phyloP scores from a whole-genome alignment of 1,140 invertebrate species.

The Drosophila rhopaloa region DNA sequence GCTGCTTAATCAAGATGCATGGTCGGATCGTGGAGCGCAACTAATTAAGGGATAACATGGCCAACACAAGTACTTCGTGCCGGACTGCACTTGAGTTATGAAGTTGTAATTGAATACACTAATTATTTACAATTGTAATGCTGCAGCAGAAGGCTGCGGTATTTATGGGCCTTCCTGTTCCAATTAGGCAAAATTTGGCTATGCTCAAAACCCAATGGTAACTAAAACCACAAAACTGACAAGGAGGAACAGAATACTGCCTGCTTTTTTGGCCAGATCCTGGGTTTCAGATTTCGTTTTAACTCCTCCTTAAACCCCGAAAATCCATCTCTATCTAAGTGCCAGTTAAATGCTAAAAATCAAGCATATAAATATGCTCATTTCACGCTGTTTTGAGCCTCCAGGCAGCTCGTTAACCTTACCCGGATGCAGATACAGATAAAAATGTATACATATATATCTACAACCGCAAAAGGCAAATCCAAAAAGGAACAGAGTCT shows the following conservation, averaged over 20 bases:
- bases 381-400: constrained; percentile 59
- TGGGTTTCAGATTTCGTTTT: background rate
- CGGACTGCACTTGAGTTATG: constrained; percentile 51
- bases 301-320: background rate
- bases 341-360: constrained; percentile 57
- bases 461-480: constrained; percentile 31
- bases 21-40: constrained; percentile 14
- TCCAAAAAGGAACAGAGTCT: constrained; percentile 13
- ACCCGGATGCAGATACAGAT: background rate
- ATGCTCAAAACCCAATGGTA: background rate
- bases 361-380: constrained; percentile 58
- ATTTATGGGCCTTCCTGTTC: constrained; percentile 46
- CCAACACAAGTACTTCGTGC: constrained; percentile 11
- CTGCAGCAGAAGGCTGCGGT: constrained; percentile 19
- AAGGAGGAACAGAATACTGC: background rate
- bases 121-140: constrained; percentile 59
- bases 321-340: constrained; percentile 20
- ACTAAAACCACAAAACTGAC: constrained; percentile 24
- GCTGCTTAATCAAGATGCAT: constrained; percentile 56
- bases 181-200: constrained; percentile 39
- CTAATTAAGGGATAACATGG: constrained; percentile 59
- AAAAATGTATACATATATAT: background rate
- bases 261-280: background rate
- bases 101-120: constrained; percentile 72
- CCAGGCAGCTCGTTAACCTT: constrained; percentile 46